phyloP scores from a whole-genome alignment of 2,888 invertebrate species.

The Creontiades dilutus region DNA sequence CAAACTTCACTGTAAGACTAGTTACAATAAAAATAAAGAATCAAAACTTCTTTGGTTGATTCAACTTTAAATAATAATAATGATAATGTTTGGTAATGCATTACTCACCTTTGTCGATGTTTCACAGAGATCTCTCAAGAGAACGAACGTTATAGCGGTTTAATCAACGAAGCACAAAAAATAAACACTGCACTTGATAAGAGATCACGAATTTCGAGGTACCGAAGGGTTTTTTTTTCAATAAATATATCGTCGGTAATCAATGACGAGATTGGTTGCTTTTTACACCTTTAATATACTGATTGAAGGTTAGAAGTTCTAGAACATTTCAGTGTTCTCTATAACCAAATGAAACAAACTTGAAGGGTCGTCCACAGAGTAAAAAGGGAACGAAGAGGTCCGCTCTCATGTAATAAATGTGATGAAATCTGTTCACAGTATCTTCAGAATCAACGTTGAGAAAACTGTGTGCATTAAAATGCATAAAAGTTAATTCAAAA shows the following conservation, averaged over 20 bases:
- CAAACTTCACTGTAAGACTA: not conserved
- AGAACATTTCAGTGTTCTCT: constrained; percentile 72
- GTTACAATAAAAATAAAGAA: too few species aligned
- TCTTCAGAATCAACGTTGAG: constrained; percentile 61
- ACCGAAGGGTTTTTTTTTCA: not conserved
- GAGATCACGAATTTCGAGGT: constrained; percentile 59
- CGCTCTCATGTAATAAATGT: constrained; percentile 71
- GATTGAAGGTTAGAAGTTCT: constrained; percentile 32
- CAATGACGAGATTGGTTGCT: constrained; percentile 29
- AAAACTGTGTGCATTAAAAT: constrained; percentile 61
- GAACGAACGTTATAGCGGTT: constrained; percentile 13
- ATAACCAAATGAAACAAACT: constrained; percentile 70
- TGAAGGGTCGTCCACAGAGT: constrained; percentile 70
- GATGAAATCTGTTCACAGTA: constrained; percentile 68
- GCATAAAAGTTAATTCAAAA: constrained; percentile 64
- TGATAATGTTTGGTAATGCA: not conserved
- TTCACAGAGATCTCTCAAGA: not conserved
- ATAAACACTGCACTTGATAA: constrained; percentile 56
- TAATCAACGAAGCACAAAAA: constrained; percentile 37
- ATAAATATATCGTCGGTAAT: constrained; percentile 13
- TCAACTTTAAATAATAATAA: not conserved
- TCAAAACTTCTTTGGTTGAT: not conserved
- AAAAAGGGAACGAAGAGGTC: constrained; percentile 70
- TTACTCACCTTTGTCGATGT: constrained; percentile 21
- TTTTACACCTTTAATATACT: constrained; percentile 1